These are phyloP conservation scores for Punctoribates punctum DNA, from an alignment of 2,888 invertebrate genomes.

Conservation along the genomic window DNA sequence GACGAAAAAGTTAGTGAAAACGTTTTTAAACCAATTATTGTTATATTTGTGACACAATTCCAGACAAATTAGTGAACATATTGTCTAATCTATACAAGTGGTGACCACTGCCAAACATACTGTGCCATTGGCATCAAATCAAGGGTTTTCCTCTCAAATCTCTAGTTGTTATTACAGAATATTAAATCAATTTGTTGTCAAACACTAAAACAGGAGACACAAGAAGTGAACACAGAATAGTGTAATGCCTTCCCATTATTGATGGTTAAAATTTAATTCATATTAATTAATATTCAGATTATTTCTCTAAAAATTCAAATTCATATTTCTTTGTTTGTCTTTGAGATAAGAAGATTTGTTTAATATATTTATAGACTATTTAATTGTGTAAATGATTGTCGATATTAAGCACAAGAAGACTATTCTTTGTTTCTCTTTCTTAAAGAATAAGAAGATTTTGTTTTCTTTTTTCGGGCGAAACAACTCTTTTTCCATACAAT, in stretches of 20 bases:
- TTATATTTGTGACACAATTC: neutral
- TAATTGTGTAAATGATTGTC: neutral
- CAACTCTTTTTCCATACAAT: no score
- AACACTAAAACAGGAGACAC: neutral
- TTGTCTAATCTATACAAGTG: slow-evolving; percentile 19
- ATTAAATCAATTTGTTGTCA: neutral
- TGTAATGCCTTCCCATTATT: no score
- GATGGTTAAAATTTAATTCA: no score
- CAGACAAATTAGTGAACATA: neutral
- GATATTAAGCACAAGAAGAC: neutral
- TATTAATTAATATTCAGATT: no score
- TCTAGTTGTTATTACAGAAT: no score
- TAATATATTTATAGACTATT: slow-evolving; percentile 5
- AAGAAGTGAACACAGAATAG: neutral
- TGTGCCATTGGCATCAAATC: slow-evolving; percentile 28
- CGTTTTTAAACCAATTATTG: neutral
- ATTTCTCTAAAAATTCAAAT: neutral
- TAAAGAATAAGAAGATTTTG: no score
- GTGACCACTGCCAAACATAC: slow-evolving; percentile 34
- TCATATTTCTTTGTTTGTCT: neutral
- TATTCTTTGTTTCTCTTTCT: no score
- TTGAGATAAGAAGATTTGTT: neutral
- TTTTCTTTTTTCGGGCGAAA: no score
- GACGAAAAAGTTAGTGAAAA: no score
- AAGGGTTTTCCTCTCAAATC: neutral